Evolutionary conservation across 2,888 invertebrate genomes (phyloP).

Genomic region (Linnaemya vulpina): DNA sequence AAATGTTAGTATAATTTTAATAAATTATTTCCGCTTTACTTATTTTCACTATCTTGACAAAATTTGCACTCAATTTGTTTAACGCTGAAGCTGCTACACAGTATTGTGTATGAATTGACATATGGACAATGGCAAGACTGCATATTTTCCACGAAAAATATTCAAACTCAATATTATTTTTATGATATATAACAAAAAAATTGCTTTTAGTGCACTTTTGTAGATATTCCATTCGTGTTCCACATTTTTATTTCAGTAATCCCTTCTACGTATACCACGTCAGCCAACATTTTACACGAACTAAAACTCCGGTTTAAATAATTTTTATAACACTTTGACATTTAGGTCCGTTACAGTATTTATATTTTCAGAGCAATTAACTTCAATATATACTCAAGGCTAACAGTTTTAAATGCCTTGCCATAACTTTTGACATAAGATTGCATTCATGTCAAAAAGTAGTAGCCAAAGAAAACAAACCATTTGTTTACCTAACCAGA

Average conservation of each 20-base stretch:
- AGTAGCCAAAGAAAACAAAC: neutral
- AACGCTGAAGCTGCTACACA: too few species aligned
- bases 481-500: constrained; percentile 34
- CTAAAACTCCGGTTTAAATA: too few species aligned
- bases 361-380: neutral
- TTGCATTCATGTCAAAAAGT: neutral
- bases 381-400: constrained; percentile 10
- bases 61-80: too few species aligned
- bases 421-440: neutral
- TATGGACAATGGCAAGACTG: too few species aligned
- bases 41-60: too few species aligned
- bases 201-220: neutral
- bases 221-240: neutral
- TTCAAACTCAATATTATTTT: neutral
- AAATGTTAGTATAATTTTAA: too few species aligned
- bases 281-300: neutral
- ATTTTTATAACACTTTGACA: too few species aligned
- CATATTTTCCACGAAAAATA: too few species aligned
- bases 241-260: neutral
- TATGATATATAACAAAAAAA: neutral
- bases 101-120: too few species aligned
- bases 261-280: too few species aligned
- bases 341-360: neutral
- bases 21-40: too few species aligned
- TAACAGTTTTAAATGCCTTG: constrained; percentile 16